phyloP scores from a whole-genome alignment of 2,113 vertebrate species.

The Crotalus helleri region DNA sequence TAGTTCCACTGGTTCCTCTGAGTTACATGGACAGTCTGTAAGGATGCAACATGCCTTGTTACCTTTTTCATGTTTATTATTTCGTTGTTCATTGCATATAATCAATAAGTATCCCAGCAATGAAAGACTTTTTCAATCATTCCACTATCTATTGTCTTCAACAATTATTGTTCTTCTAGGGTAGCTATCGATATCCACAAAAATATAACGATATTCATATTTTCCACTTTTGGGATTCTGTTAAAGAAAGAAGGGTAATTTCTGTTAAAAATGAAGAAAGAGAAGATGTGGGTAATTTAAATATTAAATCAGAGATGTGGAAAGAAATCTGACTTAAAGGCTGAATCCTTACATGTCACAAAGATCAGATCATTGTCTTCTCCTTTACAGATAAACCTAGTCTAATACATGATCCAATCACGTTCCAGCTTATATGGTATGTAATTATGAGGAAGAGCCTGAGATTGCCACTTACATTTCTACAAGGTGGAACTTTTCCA shows the following conservation, averaged over 20 bases:
- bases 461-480: neutral
- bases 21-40: neutral
- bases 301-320: neutral
- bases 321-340: neutral
- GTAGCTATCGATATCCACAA: constrained; percentile 86
- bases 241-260: constrained; percentile 29
- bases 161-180: constrained; percentile 86
- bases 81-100: neutral
- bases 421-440: neutral
- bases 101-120: neutral
- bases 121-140: neutral
- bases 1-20: neutral
- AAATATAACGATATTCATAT: constrained; percentile 86
- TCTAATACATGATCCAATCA: neutral
- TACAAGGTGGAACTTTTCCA: neutral
- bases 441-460: neutral
- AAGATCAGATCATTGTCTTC: neutral
- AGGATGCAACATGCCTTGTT: neutral
- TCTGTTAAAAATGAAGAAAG: neutral
- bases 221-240: constrained; percentile 85
- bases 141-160: constrained; percentile 84
- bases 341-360: neutral
- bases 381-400: neutral
- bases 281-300: neutral
- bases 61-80: neutral